These are phyloP conservation scores for Tubulanus polymorphus DNA, from an alignment of 2,888 invertebrate species.

Conservation along the genomic window DNA sequence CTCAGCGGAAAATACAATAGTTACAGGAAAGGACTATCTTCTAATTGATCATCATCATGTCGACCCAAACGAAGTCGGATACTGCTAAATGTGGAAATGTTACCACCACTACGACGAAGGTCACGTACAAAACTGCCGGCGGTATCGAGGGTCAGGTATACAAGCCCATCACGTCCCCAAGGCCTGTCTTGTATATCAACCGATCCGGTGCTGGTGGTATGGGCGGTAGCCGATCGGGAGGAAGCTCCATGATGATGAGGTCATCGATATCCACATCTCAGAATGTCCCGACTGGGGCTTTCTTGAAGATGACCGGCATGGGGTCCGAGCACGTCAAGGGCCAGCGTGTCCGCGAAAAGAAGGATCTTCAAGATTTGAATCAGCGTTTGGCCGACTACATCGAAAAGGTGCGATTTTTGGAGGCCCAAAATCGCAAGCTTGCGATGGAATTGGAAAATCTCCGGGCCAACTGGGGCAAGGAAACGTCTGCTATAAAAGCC, in stretches of 20 bases:
- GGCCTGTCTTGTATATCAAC: background rate
- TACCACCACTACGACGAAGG: background rate
- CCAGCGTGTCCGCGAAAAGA: background rate
- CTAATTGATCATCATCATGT: no score
- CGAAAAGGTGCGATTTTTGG: slow-evolving; percentile 42
- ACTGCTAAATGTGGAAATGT: no score
- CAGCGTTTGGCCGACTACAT: background rate
- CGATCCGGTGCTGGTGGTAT: background rate
- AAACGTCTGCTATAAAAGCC: slow-evolving; percentile 49
- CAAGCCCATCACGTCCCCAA: background rate
- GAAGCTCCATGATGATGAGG: background rate
- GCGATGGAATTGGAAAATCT: slow-evolving; percentile 48
- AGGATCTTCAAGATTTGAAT: slow-evolving; percentile 4
- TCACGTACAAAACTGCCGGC: background rate
- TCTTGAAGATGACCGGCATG: slow-evolving; percentile 31
- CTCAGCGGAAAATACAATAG: no score
- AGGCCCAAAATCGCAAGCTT: slow-evolving; percentile 53
- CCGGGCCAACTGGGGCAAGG: slow-evolving; percentile 47
- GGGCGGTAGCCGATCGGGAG: background rate
- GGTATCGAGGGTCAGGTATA: no score
- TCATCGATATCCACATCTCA: slow-evolving; percentile 13
- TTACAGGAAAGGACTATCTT: no score
- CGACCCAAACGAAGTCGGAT: no score
- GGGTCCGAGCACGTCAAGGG: slow-evolving; percentile 41
- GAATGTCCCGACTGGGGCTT: slow-evolving; percentile 32